phyloP scores from a whole-genome alignment of 2,888 invertebrate species.

The Stratiomys singularior region DNA sequence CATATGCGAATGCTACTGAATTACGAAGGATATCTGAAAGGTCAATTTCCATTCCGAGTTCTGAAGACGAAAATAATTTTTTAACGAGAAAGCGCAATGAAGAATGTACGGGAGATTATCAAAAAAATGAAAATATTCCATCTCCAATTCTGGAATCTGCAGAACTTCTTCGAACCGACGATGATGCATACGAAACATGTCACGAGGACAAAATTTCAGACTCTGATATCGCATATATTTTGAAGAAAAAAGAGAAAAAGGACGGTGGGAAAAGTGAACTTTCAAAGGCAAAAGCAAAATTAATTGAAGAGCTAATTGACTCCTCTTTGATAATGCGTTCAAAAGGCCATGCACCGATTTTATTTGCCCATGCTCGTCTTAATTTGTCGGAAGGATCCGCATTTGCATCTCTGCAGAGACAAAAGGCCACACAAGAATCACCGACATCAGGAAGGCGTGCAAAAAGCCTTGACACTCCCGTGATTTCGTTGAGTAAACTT shows the following conservation, averaged over 20 bases:
- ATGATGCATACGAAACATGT: slow-evolving; percentile 66
- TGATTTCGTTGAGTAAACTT: slow-evolving; percentile 80
- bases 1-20: slow-evolving; percentile 74
- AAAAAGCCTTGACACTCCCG: slow-evolving; percentile 85
- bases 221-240: slow-evolving; percentile 68
- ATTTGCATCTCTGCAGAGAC: slow-evolving; percentile 77
- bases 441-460: slow-evolving; percentile 80
- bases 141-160: slow-evolving; percentile 72
- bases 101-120: slow-evolving; percentile 71
- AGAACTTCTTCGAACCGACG: slow-evolving; percentile 71
- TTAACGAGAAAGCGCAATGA: slow-evolving; percentile 69
- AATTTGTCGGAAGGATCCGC: slow-evolving; percentile 88
- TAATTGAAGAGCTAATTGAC: slow-evolving; percentile 74
- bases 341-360: slow-evolving; percentile 78
- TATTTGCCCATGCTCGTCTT: slow-evolving; percentile 82
- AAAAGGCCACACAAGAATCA: slow-evolving; percentile 79
- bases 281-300: slow-evolving; percentile 67
- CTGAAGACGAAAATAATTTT: slow-evolving; percentile 76
- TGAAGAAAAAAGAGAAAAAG: slow-evolving; percentile 57
- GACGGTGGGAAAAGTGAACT: slow-evolving; percentile 53
- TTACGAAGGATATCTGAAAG: slow-evolving; percentile 77
- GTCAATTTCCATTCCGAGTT: slow-evolving; percentile 80
- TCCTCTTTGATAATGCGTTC: slow-evolving; percentile 76
- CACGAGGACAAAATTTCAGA: slow-evolving; percentile 68
- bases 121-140: slow-evolving; percentile 71